Conservation (phyloP, 2,797 vertebrate species). For the Chromobotia macracanthus region DNA sequence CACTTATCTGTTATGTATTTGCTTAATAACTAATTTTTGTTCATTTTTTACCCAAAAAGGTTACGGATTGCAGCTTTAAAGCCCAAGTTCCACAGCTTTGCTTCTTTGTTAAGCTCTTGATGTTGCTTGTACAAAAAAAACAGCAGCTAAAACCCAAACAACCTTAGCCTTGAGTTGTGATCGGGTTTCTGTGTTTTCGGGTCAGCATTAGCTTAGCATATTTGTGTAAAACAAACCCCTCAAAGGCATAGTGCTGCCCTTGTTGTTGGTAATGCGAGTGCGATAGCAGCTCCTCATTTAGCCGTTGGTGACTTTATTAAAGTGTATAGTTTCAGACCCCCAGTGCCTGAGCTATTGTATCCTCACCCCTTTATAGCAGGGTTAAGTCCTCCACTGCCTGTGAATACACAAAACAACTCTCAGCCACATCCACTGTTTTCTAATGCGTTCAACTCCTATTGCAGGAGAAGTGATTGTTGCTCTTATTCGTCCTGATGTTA, state of each 20-base stretch:
- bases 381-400: conserved; percentile 68
- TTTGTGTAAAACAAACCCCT: conserved; percentile 68
- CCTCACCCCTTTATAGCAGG: conserved; percentile 74
- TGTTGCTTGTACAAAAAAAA: conserved; percentile 62
- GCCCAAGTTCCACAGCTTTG: conserved; percentile 52
- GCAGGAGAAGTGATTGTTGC: conserved; percentile 38
- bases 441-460: conserved; percentile 37
- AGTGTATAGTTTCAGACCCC: conserved; percentile 98
- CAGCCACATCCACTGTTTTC: conserved; percentile 61
- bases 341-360: conserved; percentile 87
- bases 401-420: conserved; percentile 63
- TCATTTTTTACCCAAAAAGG: no score
- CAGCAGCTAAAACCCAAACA: conserved; percentile 52
- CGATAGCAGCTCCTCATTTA: conserved; percentile 92
- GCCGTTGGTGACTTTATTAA: conserved; percentile 99
- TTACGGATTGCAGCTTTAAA: not conserved
- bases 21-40: no score
- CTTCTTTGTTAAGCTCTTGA: conserved; percentile 62
- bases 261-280: conserved; percentile 95
- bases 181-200: conserved; percentile 63
- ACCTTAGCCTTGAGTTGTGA: conserved; percentile 53
- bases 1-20: no score
- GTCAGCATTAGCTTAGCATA: conserved; percentile 61
- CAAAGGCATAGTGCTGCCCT: conserved; percentile 85
- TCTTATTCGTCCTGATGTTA: conserved; percentile 6